Evolutionary conservation across 1,140 invertebrate species (phyloP).

Genomic region (Melitaea cinxia): DNA sequence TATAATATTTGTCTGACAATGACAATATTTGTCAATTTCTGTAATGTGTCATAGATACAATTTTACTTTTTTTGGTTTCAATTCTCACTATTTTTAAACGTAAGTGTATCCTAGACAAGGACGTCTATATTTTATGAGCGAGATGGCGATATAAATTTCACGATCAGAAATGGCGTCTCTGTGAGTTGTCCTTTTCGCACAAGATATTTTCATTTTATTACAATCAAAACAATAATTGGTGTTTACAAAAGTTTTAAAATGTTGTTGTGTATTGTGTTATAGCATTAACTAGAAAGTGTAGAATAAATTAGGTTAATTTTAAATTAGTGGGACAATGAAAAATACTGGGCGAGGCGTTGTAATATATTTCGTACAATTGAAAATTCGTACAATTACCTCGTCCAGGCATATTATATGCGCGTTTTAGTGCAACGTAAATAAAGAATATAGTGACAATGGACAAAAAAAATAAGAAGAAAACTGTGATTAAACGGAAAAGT

Average conservation of each 20-base stretch:
- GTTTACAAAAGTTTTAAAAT: constrained; percentile 42
- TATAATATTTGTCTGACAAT: neutral
- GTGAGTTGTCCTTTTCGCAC: constrained; percentile 79
- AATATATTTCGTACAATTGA: constrained; percentile 21
- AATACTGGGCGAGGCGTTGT: constrained; percentile 53
- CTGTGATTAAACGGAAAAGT: constrained; percentile 78
- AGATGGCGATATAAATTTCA: constrained; percentile 27
- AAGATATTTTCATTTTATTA: constrained; percentile 54
- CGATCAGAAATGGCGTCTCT: constrained; percentile 71
- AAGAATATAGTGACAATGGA: constrained; percentile 67
- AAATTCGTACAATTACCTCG: constrained; percentile 42
- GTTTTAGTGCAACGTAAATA: constrained; percentile 42
- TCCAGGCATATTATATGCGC: constrained; percentile 40
- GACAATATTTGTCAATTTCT: neutral
- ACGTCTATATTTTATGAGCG: constrained; percentile 13
- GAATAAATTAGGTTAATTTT: constrained; percentile 21
- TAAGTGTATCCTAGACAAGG: constrained; percentile 18
- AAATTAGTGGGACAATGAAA: constrained; percentile 48
- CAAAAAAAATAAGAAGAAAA: constrained; percentile 79
- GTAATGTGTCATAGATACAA: neutral
- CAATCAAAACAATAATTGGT: constrained; percentile 54
- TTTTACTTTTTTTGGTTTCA: neutral
- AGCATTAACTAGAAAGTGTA: constrained; percentile 31
- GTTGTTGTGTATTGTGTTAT: constrained; percentile 25
- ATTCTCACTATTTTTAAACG: constrained; percentile 21